These are phyloP conservation scores for Lophius americanus DNA, from an alignment of 2,797 vertebrate species.

Conservation along the genomic window DNA sequence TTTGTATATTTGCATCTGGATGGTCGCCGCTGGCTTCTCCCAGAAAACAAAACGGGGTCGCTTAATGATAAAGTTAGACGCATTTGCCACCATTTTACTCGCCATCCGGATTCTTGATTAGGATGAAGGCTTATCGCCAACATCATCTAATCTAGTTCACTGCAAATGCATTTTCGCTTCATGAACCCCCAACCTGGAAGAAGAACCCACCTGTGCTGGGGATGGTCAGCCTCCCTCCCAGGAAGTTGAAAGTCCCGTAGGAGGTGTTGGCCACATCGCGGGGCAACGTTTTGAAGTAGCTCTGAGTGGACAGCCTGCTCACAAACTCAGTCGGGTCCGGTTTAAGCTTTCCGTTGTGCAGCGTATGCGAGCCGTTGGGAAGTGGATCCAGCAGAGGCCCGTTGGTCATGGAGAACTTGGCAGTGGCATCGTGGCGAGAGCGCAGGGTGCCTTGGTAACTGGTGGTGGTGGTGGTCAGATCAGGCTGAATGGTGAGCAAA, in stretches of 20 bases:
- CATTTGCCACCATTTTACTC: no score
- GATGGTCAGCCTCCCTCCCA: conserved; percentile 94
- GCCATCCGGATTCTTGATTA: no score
- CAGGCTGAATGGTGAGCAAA: conserved; percentile 98
- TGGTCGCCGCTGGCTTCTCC: no score
- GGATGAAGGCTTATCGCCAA: no score
- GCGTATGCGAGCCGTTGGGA: conserved; percentile 90
- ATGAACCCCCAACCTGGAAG: background rate
- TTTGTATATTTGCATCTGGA: no score
- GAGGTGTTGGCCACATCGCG: conserved; percentile 91
- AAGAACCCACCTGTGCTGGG: conserved; percentile 89
- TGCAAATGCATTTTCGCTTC: no score
- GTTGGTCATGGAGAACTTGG: conserved; percentile 93
- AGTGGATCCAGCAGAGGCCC: conserved; percentile 94
- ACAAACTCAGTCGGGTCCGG: conserved; percentile 89
- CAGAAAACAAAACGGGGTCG: no score
- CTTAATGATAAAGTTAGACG: no score
- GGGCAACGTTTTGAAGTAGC: conserved; percentile 94
- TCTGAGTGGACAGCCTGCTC: conserved; percentile 91
- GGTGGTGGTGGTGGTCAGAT: conserved; percentile 95
- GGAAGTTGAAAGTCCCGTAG: conserved; percentile 97
- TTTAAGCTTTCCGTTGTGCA: conserved; percentile 92
- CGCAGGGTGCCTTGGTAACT: conserved; percentile 96
- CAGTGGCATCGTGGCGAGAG: conserved; percentile 87
- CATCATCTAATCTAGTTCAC: no score